phyloP scores from a whole-genome alignment of 1,140 invertebrate species.

The Ctenoplectra terminalis region DNA sequence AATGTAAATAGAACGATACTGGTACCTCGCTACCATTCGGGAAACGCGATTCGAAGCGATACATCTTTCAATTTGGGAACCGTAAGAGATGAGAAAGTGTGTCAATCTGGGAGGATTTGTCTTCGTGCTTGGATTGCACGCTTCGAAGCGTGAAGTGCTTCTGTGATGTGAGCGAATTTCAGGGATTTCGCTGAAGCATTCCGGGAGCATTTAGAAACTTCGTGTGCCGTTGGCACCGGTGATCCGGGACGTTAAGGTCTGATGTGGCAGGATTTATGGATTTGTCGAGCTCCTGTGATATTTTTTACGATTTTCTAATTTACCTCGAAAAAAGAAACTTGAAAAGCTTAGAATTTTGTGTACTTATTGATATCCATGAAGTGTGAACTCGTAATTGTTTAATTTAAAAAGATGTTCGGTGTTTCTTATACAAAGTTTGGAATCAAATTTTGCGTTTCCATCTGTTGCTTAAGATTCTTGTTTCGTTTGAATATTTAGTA shows the following conservation, averaged over 20 bases:
- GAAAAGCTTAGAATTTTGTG: no score
- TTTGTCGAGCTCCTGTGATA: no score
- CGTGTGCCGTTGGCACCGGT: no score
- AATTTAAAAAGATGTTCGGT: no score
- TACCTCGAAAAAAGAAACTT: no score
- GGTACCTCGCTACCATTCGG: neutral
- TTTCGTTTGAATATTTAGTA: neutral
- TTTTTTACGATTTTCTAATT: no score
- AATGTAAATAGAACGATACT: neutral
- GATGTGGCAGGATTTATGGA: no score
- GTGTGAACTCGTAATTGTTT: no score
- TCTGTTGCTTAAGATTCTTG: no score
- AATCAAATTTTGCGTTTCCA: no score
- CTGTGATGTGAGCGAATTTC: constrained; percentile 1
- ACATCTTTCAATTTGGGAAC: neutral
- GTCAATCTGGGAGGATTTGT: constrained; percentile 14
- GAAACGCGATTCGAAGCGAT: neutral
- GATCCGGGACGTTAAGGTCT: neutral
- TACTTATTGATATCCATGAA: no score
- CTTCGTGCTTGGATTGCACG: constrained; percentile 8
- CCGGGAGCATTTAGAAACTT: neutral
- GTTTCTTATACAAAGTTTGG: no score
- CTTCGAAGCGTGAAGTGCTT: neutral
- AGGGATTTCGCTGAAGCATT: neutral
- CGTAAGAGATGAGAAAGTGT: constrained; percentile 11